Base-by-base conservation (phyloP, 1,140 invertebrate genomes). In the Phymorhynchus buccinoides region DNA sequence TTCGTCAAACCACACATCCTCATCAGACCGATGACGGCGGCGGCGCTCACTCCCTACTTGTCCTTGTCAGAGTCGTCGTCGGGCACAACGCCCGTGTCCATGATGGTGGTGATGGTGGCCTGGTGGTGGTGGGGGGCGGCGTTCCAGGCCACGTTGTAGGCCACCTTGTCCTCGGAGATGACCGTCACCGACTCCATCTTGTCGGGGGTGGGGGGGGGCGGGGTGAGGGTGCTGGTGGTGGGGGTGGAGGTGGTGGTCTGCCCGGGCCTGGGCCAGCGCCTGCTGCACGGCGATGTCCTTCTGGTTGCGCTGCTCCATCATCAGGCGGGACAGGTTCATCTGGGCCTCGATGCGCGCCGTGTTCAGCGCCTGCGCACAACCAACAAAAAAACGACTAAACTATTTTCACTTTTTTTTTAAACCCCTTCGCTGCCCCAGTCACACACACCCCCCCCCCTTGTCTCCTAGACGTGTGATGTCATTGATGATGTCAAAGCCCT, bases 201-300 rank as follows among this genome's bases (percentile, higher is more conserved):
- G 14, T 91, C 91, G 56, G 91, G 90, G 52, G 93, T 88, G n/a
- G n/a, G n/a, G n/a, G n/a, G n/a, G n/a, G n/a, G n/a, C n/a, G n/a
- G n/a, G n/a, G n/a, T n/a, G n/a, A n/a, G n/a, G n/a, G n/a, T n/a
- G n/a, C n/a, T n/a, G n/a, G n/a, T n/a, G n/a, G n/a, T n/a, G n/a
- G n/a, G n/a, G n/a, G n/a, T n/a, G n/a, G n/a, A n/a, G n/a, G n/a
- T n/a, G n/a, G n/a, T n/a, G n/a, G 73, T 93, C 92, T 3, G 88
- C 86, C 1, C 91, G 84, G 1, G 91, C 89, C 66, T 92, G 90
- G 22, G 91, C 89, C 48, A 93, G 44, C 0, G 93, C 92, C 81
- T 93, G 90, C 84, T 93, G 92, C 12, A 93, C 82, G 12, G 92
- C 91, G 12, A 92, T 89, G 71, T 93, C 92, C 87, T 91, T 92